These are phyloP conservation scores for Eristalis tenax DNA, from an alignment of 2,888 invertebrate species.

Conservation along the genomic window DNA sequence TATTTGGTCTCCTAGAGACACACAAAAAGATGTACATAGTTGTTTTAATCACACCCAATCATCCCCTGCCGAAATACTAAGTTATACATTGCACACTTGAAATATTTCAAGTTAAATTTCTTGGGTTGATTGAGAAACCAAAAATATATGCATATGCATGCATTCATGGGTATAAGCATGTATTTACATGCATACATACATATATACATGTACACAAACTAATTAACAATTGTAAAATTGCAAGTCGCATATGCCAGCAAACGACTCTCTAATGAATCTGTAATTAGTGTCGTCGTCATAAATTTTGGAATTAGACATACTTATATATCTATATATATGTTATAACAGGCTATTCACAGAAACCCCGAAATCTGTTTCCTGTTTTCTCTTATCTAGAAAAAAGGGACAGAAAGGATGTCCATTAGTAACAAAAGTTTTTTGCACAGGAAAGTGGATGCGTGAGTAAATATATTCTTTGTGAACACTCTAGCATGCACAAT, in stretches of 20 bases:
- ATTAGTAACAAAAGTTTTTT: not conserved
- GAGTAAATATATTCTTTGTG: not conserved
- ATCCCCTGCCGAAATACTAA: slow-evolving; percentile 39
- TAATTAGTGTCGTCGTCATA: not conserved
- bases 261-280: not conserved
- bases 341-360: not conserved
- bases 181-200: not conserved
- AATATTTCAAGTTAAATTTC: not conserved
- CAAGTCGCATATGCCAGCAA: not conserved
- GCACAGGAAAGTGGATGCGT: not conserved
- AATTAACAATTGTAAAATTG: not conserved
- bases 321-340: not conserved
- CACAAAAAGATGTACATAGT: slow-evolving; percentile 30
- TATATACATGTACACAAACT: not conserved
- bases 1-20: slow-evolving; percentile 8
- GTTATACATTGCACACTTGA: not conserved
- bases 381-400: not conserved
- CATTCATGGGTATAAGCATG: not conserved
- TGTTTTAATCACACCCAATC: slow-evolving; percentile 41
- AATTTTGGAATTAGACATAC: not conserved
- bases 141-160: not conserved
- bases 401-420: not conserved
- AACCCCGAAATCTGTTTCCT: not conserved
- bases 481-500: not conserved
- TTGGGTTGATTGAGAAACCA: not conserved